These are phyloP conservation scores for Euwallacea fornicatus DNA, from an alignment of 1,140 invertebrate genomes.

Conservation along the genomic window DNA sequence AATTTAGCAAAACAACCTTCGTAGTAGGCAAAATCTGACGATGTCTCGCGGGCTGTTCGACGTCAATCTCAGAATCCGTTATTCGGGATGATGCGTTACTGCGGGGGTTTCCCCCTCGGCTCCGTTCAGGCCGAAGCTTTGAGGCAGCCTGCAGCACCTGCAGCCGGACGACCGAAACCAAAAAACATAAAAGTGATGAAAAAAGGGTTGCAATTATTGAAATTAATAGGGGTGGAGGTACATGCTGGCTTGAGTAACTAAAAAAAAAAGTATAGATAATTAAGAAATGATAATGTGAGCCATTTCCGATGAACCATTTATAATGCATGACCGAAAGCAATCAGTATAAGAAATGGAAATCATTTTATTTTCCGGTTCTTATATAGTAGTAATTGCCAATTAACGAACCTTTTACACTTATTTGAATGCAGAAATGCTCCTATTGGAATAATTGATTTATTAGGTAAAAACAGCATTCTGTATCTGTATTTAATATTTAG, in stretches of 20 bases:
- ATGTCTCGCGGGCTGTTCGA: no score
- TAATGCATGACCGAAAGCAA: slow-evolving; percentile 24
- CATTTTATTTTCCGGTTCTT: slow-evolving; percentile 40
- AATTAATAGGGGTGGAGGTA: slow-evolving; percentile 8
- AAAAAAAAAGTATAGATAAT: slow-evolving; percentile 34
- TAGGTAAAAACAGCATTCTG: slow-evolving; percentile 37
- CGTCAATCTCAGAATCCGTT: no score
- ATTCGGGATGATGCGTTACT: no score
- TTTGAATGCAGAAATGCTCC: slow-evolving; percentile 40
- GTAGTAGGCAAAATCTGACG: no score
- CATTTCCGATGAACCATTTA: slow-evolving; percentile 36
- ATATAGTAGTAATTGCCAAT: slow-evolving; percentile 40
- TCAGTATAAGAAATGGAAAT: slow-evolving; percentile 36
- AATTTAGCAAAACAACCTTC: no score
- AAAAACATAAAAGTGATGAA: not conserved
- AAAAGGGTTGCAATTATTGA: not conserved
- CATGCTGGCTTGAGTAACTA: not conserved
- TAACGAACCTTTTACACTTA: slow-evolving; percentile 41
- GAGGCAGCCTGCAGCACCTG: no score
- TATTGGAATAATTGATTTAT: slow-evolving; percentile 42
- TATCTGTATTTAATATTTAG: slow-evolving; percentile 7
- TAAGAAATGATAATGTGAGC: slow-evolving; percentile 37
- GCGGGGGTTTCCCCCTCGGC: no score
- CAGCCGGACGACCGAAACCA: no score
- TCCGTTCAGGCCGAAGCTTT: no score